phyloP scores from a whole-genome alignment of 2,113 vertebrate genomes.

The Tetrax tetrax region DNA sequence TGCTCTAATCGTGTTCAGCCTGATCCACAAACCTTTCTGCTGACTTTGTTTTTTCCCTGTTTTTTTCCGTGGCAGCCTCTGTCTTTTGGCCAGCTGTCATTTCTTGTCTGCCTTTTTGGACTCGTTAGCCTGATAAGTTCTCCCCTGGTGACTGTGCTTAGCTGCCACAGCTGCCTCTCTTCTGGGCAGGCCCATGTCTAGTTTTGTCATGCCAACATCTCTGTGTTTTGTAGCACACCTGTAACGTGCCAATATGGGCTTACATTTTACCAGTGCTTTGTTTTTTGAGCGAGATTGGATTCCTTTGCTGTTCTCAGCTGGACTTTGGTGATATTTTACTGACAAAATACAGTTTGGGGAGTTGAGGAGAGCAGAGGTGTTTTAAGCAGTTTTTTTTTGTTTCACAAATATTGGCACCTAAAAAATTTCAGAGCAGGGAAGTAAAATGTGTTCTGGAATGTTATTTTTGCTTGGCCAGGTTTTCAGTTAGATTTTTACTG shows the following conservation, averaged over 20 bases:
- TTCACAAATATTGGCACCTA: neutral
- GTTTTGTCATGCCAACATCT: neutral
- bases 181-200: accelerated
- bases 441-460: neutral
- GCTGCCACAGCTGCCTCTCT: neutral
- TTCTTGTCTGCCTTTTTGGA: neutral
- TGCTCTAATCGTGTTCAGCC: neutral
- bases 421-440: neutral
- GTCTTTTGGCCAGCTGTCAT: neutral
- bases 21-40: neutral
- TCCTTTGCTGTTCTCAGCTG: neutral
- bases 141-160: neutral
- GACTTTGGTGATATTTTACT: neutral
- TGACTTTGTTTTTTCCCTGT: neutral
- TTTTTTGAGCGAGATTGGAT: neutral
- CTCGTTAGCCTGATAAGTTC: neutral
- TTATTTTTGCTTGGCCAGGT: neutral
- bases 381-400: neutral
- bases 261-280: neutral
- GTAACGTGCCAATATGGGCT: neutral
- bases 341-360: neutral
- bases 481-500: neutral
- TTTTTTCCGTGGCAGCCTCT: neutral
- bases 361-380: neutral
- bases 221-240: accelerated